Conservation (phyloP, 2,797 vertebrate species). For the Ara ararauna region DNA sequence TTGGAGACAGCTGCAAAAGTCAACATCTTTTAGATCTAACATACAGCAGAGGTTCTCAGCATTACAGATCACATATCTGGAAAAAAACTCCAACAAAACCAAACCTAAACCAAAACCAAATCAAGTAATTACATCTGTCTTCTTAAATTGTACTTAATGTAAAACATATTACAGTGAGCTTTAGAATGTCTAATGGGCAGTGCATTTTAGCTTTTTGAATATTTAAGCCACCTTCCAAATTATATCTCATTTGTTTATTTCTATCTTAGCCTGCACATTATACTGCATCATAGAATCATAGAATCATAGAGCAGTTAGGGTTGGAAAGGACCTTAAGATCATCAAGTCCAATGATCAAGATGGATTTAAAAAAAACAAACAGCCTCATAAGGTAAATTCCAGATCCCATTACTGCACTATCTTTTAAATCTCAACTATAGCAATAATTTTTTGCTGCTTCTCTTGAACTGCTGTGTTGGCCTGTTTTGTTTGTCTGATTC, state of each 20-base stretch:
- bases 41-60: not conserved
- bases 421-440: not conserved
- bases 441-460: not conserved
- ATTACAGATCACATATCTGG: not conserved
- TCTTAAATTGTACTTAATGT: constrained; percentile 55
- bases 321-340: too few species aligned
- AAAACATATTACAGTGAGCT: constrained; percentile 47
- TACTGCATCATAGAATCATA: not conserved
- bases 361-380: not conserved
- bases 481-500: not conserved
- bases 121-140: constrained; percentile 30
- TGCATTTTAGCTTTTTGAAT: constrained; percentile 31
- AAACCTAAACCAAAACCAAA: not conserved
- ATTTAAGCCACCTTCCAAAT: constrained; percentile 18
- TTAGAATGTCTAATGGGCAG: constrained; percentile 7
- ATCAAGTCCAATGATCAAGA: not conserved
- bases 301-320: too few species aligned
- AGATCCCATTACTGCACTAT: not conserved
- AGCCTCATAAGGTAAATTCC: not conserved
- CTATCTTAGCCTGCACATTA: not conserved
- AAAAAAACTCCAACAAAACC: not conserved
- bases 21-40: constrained; percentile 21
- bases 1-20: not conserved
- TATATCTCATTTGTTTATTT: constrained; percentile 8
- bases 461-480: not conserved